Evolutionary conservation across 2,797 vertebrate genomes (phyloP).

Genomic region (Molothrus ater): DNA sequence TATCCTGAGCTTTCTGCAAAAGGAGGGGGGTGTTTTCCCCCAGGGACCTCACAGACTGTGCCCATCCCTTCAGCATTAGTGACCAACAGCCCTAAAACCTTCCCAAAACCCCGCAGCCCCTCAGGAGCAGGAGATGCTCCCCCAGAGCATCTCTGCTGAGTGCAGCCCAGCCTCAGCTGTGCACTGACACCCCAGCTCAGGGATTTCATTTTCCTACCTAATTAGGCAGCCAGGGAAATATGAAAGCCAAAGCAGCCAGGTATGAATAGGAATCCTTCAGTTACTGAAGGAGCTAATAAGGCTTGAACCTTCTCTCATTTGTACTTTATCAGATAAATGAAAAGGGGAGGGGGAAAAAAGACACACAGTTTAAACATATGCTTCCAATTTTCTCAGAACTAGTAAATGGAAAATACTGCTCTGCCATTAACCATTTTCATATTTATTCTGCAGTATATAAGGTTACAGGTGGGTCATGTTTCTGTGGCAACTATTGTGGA

Average conservation of each 20-base stretch:
- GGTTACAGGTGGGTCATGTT: conserved; percentile 20
- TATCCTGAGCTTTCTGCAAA: neutral
- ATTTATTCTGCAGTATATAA: conserved; percentile 27
- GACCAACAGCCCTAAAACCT: neutral
- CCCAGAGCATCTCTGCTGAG: neutral
- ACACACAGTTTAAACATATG: neutral
- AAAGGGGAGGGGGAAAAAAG: neutral
- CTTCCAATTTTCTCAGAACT: conserved; percentile 34
- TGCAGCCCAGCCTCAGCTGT: neutral
- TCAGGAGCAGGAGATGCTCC: neutral
- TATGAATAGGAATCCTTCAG: neutral
- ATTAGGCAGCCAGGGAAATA: neutral
- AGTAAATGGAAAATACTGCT: conserved; percentile 40
- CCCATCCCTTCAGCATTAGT: fast-evolving
- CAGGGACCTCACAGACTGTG: neutral
- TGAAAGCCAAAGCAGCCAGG: neutral
- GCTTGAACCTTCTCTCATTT: neutral
- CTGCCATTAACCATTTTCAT: conserved; percentile 41
- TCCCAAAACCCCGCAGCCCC: neutral
- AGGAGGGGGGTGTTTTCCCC: fast-evolving
- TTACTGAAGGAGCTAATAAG: neutral
- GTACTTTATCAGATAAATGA: neutral
- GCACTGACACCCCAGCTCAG: no score
- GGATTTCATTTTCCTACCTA: neutral
- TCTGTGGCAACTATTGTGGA: neutral